Conservation (phyloP, 2,113 vertebrate genomes). For the Cryptomyrus ogoouensis region DNA sequence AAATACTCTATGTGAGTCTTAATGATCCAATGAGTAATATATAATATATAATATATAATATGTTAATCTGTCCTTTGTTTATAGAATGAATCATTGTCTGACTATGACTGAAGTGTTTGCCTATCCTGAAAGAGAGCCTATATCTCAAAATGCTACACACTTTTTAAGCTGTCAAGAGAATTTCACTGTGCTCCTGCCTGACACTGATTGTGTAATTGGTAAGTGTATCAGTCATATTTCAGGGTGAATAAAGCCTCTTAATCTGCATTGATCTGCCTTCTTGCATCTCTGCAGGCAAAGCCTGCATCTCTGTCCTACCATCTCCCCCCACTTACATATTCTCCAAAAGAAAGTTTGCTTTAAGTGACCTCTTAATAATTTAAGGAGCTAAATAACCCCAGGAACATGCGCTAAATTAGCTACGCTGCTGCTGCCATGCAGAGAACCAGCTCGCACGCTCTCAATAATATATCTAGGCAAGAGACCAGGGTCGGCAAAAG, state of each 20-base stretch:
- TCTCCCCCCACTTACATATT: not conserved
- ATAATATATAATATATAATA: not conserved
- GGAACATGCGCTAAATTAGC: conserved; percentile 21
- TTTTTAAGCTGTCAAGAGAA: conserved; percentile 13
- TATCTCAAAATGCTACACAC: not conserved
- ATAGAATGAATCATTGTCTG: not conserved
- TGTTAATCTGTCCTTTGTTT: not conserved
- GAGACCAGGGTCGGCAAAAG: conserved; percentile 10
- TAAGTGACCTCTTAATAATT: conserved; percentile 33
- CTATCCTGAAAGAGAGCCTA: not conserved
- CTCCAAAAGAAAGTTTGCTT: conserved; percentile 24
- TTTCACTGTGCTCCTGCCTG: conserved; percentile 18
- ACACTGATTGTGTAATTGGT: conserved; percentile 20
- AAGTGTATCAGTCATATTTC: conserved; percentile 2
- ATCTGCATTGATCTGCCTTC: conserved; percentile 6
- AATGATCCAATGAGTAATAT: not conserved
- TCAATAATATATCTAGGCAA: conserved; percentile 26
- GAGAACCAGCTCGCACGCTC: not conserved
- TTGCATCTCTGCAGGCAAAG: not conserved
- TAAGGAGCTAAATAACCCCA: conserved; percentile 28
- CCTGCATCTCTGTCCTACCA: not conserved
- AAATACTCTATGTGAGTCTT: not conserved
- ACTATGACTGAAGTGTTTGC: not conserved
- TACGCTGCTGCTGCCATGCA: not conserved
- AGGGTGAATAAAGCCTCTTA: not conserved